Percentiles rank a stretch among this genome's conserved stretches.
These are phyloP conservation scores for Siniperca scherzeri DNA, from an alignment of 2,797 vertebrate species.

Conservation along the genomic window DNA sequence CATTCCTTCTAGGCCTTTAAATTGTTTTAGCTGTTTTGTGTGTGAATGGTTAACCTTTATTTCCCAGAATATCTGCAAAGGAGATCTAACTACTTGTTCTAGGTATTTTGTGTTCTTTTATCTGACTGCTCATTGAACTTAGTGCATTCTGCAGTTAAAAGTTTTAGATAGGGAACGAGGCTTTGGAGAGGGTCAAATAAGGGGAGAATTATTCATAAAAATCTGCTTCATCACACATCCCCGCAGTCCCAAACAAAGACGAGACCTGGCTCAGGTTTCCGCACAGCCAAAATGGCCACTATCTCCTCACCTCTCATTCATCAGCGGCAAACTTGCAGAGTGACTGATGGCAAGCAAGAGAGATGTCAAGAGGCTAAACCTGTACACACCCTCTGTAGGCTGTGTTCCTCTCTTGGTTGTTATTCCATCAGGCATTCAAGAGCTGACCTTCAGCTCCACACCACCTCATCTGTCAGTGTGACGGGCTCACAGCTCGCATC, in stretches of 20 bases:
- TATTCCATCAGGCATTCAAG: slow-evolving; percentile 68
- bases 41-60: slow-evolving; percentile 13
- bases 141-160: neutral
- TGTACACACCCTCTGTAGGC: slow-evolving; percentile 44
- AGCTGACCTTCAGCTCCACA: slow-evolving; percentile 77
- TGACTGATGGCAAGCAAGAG: slow-evolving; percentile 47
- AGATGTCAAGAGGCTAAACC: slow-evolving; percentile 62
- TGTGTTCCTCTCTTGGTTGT: slow-evolving; percentile 40
- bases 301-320: slow-evolving; percentile 44
- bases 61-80: slow-evolving; percentile 6
- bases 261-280: slow-evolving; percentile 54
- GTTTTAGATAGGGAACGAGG: neutral
- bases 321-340: slow-evolving; percentile 41
- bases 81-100: neutral
- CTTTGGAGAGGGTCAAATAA: slow-evolving; percentile 4
- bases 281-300: slow-evolving; percentile 51
- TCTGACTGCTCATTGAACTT: slow-evolving; percentile 19
- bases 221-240: slow-evolving; percentile 20
- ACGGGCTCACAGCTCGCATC: slow-evolving; percentile 58
- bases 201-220: slow-evolving; percentile 17
- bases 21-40: slow-evolving; percentile 42
- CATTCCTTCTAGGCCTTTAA: slow-evolving; percentile 24
- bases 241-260: slow-evolving; percentile 38
- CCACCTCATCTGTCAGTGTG: slow-evolving; percentile 77
- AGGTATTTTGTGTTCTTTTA: slow-evolving; percentile 8